Evolutionary conservation across 1,140 invertebrate genomes (phyloP), one percentile per base, ranked within the genome.

Genomic region (Pseudomyrmex cubaensis): DNA sequence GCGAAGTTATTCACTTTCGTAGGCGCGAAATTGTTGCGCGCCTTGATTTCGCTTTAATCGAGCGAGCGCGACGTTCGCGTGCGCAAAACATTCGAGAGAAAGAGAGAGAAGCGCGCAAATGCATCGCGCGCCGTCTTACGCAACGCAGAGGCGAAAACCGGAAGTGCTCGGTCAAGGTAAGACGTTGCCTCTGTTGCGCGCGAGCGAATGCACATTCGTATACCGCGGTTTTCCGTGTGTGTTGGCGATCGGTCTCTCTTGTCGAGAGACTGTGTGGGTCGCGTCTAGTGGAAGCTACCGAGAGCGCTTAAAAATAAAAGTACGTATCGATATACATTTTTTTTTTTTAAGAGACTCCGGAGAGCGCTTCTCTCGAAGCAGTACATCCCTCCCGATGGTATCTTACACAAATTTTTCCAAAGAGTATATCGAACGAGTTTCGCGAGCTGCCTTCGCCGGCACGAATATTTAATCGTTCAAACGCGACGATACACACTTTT

Each of bases 161-260:
- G 87, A 88, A 88, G 83, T 76, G 77, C 69, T 88, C 83, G 87
- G 87, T 88, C 87, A 88, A 88, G 87, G 87, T 88, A 88, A 88
- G 86, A 85, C 87, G 70, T 88, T 88, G 87, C 86, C 86, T 88
- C 62, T 52, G 25, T 22, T 22, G n/a, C 57, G 61, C 57, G 17
- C 17, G 35, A 67, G 69, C 50, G 17, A 46, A 20, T 66, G 59
- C 72, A 69, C 80, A 56, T 72, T 86, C 63, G 48, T 67, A 82
- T 8, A 8, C 52, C 59, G 59, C 44, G 10, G 10, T 77, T 77
- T 84, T 62, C 61, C 25, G 25, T 22, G 25, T 48, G 46, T 17
- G 25, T 22, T 9, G 46, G 35, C 10, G 4, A n/a, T 22, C n/a
- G n/a, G n/a, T n/a, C n/a, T n/a, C 63, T 70, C 50, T 72, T 17